These are phyloP conservation scores for Apodemia hepburni DNA, from an alignment of 2,888 invertebrate genomes.

Conservation along the genomic window DNA sequence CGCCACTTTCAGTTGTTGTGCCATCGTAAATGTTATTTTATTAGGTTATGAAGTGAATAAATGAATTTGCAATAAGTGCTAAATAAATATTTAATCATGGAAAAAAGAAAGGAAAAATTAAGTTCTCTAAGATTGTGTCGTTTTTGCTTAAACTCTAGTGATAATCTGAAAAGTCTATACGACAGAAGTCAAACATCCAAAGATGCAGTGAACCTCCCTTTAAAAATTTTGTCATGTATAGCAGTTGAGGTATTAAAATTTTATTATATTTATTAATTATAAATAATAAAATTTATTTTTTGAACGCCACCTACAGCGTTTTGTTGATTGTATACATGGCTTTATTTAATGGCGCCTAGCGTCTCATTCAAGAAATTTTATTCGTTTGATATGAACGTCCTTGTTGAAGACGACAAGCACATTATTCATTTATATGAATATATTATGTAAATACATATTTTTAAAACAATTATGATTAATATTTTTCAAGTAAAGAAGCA, in stretches of 20 bases:
- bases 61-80: constrained; percentile 28
- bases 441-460: not conserved
- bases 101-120: constrained; percentile 80
- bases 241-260: constrained; percentile 84
- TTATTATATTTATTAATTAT: constrained; percentile 16
- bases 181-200: constrained; percentile 78
- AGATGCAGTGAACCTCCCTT: constrained; percentile 82
- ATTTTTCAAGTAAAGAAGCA: not conserved
- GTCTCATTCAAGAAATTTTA: constrained; percentile 17
- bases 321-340: constrained; percentile 28
- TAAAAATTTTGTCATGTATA: constrained; percentile 89
- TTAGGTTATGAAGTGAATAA: constrained; percentile 53
- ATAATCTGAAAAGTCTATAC: constrained; percentile 83
- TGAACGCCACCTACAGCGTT: constrained; percentile 35
- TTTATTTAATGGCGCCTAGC: constrained; percentile 33
- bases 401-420: not conserved
- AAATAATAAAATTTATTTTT: constrained; percentile 10
- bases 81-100: constrained; percentile 63
- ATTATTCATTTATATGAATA: not conserved
- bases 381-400: not conserved
- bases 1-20: constrained; percentile 29
- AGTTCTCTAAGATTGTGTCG: constrained; percentile 85
- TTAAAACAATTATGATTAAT: not conserved
- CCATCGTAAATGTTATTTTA: constrained; percentile 21
- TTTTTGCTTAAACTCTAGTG: constrained; percentile 85